Evolutionary conservation across 2,797 vertebrate genomes (phyloP), one percentile per base, ranked within the genome.

Genomic region (Alcedo quadribrachys): DNA sequence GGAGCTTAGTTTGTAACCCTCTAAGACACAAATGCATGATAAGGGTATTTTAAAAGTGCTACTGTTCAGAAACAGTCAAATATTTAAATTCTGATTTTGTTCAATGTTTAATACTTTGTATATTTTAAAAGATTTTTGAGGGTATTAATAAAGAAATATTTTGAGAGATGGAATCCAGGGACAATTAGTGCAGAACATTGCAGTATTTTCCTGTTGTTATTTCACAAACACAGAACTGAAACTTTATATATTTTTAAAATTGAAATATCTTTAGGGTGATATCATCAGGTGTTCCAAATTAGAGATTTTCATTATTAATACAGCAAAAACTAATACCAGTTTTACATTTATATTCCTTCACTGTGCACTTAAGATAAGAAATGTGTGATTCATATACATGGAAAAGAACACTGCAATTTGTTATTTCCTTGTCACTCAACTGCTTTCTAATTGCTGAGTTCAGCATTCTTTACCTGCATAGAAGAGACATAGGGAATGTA

Each of bases 331-430:
- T 70, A 9, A 43, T 16, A 43, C 5, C 17, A 48, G 40, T 50
- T 81, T 66, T 28, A 77, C 66, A 30, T 58, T 37, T 15, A 48
- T 46, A 33, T 17, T 37, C 55, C 17, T 71, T 85, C 51, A 69
- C 6, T 40, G 27, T 25, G n/a, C 32, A 15, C 40, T 32, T 27
- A 50, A 70, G 18, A n/a, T 60, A 18, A 70, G 84, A 58, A 55
- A 16, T 0, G 0, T 27, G 22, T 53, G 65, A 33, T 35, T 48
- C 9, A 2, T 25, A 20, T 15, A 46, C 8, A 21, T 5, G 7
- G 65, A 6, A 60, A 83, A 80, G 16, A 58, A 81, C 21, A 37
- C 12, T 24, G 15, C 22, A 71, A 65, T 11, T 61, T 12, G 2
- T 37, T 1, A n/a, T 65, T 71, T 84, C 58, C 32, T 63, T 42